Base-by-base conservation (phyloP, 1,140 invertebrate genomes). In the Heliconius nattereri region DNA sequence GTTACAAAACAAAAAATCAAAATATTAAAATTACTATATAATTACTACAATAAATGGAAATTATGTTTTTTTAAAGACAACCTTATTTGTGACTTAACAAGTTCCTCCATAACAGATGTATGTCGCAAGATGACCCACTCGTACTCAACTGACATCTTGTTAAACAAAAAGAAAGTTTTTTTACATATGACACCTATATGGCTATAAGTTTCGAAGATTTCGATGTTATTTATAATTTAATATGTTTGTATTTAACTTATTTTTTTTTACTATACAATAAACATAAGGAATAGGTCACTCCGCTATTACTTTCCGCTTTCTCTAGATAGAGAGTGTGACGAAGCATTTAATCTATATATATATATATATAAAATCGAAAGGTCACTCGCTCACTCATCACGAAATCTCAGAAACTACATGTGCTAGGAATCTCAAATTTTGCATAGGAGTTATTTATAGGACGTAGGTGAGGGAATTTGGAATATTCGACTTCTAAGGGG, bases 121-220 rank as follows among this genome's bases (percentile, higher is more conserved):
- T 66, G 60, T 66, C 13, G 60, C 60, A 66, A 66, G 60, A 26
- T 16, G 60, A 66, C 60, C 60, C 9, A 66, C 60, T 66, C n/a
- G 11, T 26, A 26, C 60, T 66, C 60, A 29, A 66, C 9, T 66
- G 60, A 66, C 23, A n/a, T 66, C 13, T 66, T 66, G 26, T 16
- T 29, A 26, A 1, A 11, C 57, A 26, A 66, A 66, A 66, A 66
- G 60, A 66, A 66, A 66, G 23, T 66, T 66, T 66, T 60, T 66
- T 66, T 13, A 1, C 26, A 2, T 9, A 60, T 26, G 23, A 26
- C 26, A 16, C 1, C 60, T 66, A 26, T 57, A n/a, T 57, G 11
- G 3, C 60, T 11, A 26, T 60, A 26, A 60, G n/a, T 60, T 26
- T 60, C 11, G 5, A 52, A 20, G 0, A 26, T 7, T 66, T 29